A percentile compares a stretch with the other conserved stretches of the same genome.
Conservation (phyloP, 2,888 invertebrate species). For the Palloptera scutellata region DNA sequence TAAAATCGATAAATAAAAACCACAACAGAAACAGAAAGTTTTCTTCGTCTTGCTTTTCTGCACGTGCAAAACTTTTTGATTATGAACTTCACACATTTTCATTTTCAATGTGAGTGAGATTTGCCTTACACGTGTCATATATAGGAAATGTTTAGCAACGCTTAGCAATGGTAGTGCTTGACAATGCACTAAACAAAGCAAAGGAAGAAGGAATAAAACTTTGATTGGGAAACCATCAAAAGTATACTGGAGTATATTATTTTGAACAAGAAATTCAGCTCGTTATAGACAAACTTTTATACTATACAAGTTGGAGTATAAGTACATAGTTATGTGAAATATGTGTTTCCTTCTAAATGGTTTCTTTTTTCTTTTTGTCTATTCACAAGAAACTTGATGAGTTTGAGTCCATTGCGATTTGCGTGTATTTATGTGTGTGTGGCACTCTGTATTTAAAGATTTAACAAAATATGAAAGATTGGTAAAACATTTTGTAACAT, state of each 20-base stretch:
- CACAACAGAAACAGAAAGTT: not conserved
- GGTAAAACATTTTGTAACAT: no score
- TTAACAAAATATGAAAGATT: no score
- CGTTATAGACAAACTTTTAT: not conserved
- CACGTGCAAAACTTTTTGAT: slow-evolving; percentile 17
- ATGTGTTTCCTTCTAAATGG: not conserved
- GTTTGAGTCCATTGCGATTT: no score
- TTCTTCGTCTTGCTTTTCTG: not conserved
- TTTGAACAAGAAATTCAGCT: not conserved
- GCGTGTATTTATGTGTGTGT: no score
- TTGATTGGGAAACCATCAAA: no score
- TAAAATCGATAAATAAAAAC: not conserved
- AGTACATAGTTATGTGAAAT: not conserved
- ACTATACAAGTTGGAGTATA: not conserved
- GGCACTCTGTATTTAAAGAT: no score
- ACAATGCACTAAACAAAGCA: no score
- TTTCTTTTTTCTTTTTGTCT: no score
- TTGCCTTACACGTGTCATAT: not conserved
- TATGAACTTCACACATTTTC: slow-evolving; percentile 20
- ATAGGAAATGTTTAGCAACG: not conserved
- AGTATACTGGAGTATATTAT: not conserved
- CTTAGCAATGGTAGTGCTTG: not conserved
- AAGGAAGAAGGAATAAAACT: no score
- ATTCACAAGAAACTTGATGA: no score
- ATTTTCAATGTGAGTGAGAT: not conserved